These are phyloP conservation scores for Gortyna flavago DNA, from an alignment of 2,888 invertebrate genomes.

Conservation along the genomic window DNA sequence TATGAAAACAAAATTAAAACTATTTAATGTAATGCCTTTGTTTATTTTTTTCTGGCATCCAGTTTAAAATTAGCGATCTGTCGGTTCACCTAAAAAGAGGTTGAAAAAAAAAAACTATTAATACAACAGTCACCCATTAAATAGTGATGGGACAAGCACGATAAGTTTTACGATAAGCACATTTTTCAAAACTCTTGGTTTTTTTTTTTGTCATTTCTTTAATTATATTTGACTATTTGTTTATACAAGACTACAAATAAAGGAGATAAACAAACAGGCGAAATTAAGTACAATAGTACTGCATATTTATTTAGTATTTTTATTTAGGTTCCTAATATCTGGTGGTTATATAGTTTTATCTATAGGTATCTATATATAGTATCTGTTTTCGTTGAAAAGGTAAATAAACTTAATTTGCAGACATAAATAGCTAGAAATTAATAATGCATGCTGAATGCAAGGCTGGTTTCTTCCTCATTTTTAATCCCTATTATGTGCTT, in stretches of 20 bases:
- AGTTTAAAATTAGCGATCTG: constrained; percentile 33
- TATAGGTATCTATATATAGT: too few species aligned
- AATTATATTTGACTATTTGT: not conserved
- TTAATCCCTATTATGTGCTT: constrained; percentile 2
- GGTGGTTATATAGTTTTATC: too few species aligned
- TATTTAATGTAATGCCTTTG: too few species aligned
- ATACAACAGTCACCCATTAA: constrained; percentile 15
- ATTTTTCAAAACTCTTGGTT: not conserved
- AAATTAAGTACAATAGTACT: not conserved
- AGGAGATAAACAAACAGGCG: not conserved
- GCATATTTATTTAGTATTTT: not conserved
- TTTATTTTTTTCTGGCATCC: constrained; percentile 24
- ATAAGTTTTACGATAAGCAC: not conserved
- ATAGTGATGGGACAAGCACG: constrained; percentile 47
- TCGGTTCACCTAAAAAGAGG: constrained; percentile 22
- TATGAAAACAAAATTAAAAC: not conserved
- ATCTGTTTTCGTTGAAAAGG: not conserved
- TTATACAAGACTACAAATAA: not conserved
- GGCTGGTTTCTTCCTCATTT: constrained; percentile 6
- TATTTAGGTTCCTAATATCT: not conserved
- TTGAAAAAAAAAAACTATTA: constrained; percentile 45
- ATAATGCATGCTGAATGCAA: not conserved
- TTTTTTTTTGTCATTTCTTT: not conserved
- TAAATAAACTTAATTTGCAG: not conserved
- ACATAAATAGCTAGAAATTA: not conserved